A percentile compares a stretch with the other conserved stretches of the same genome.
Conservation (phyloP, 2,797 vertebrate genomes). For the Rhinatrema bivittatum region DNA sequence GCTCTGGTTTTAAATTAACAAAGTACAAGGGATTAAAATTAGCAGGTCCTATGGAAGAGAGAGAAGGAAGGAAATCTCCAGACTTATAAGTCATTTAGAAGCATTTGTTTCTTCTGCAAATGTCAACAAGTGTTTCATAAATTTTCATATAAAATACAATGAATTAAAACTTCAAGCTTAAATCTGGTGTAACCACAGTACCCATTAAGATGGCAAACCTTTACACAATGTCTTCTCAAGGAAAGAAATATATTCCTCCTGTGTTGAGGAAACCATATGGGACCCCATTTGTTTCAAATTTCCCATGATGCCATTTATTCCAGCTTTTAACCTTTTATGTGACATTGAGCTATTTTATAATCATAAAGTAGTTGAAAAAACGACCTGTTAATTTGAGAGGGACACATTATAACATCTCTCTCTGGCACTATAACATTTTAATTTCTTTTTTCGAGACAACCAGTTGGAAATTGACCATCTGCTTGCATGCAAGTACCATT, state of each 20-base stretch:
- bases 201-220: conserved; percentile 2
- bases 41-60: no score
- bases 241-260: conserved; percentile 30
- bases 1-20: no score
- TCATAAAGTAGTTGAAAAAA: conserved; percentile 48
- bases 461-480: conserved; percentile 87
- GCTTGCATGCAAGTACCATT: conserved; percentile 60
- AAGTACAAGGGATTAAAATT: no score
- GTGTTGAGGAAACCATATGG: conserved; percentile 47
- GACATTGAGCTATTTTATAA: conserved; percentile 59
- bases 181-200: no score
- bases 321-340: conserved; percentile 67
- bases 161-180: no score
- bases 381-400: conserved; percentile 60
- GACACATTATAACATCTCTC: conserved; percentile 65
- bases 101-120: no score
- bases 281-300: conserved; percentile 57
- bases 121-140: no score
- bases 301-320: conserved; percentile 59
- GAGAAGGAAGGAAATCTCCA: no score
- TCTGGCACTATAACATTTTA: conserved; percentile 70
- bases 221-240: conserved; percentile 29
- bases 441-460: conserved; percentile 72
- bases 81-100: no score
- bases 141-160: no score